Conservation (phyloP, 2,113 vertebrate genomes). For the Tauraco erythrolophus region DNA sequence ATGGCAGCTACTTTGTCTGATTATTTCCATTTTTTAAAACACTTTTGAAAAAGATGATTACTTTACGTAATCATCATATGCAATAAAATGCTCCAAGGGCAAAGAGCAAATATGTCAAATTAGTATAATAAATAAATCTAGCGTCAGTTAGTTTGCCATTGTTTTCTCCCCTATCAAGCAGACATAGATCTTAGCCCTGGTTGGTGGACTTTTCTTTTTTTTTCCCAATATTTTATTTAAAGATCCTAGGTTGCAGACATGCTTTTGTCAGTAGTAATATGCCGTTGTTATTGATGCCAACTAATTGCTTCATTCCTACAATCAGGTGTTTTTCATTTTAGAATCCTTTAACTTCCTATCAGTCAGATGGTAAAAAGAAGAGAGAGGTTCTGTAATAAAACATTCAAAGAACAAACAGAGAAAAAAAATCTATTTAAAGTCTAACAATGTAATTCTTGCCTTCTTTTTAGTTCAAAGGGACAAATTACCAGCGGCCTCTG, state of each 20-base stretch:
- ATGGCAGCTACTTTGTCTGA: background rate
- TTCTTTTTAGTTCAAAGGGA: constrained; percentile 30
- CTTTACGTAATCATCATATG: background rate
- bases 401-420: constrained; percentile 2
- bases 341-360: constrained; percentile 28
- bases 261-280: background rate
- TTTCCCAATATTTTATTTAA: background rate
- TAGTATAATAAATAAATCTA: background rate
- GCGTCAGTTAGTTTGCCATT: background rate
- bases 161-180: background rate
- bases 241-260: background rate
- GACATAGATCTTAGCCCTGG: background rate
- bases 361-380: background rate
- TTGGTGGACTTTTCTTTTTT: background rate
- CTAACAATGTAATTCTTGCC: background rate
- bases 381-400: background rate
- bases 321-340: constrained; percentile 7
- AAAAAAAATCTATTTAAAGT: background rate
- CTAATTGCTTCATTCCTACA: background rate
- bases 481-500: background rate
- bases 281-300: background rate
- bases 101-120: background rate
- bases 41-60: background rate
- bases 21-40: background rate
- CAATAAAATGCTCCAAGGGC: background rate